Evolutionary conservation across 2,113 vertebrate genomes (phyloP).

Genomic region (Psophia crepitans): DNA sequence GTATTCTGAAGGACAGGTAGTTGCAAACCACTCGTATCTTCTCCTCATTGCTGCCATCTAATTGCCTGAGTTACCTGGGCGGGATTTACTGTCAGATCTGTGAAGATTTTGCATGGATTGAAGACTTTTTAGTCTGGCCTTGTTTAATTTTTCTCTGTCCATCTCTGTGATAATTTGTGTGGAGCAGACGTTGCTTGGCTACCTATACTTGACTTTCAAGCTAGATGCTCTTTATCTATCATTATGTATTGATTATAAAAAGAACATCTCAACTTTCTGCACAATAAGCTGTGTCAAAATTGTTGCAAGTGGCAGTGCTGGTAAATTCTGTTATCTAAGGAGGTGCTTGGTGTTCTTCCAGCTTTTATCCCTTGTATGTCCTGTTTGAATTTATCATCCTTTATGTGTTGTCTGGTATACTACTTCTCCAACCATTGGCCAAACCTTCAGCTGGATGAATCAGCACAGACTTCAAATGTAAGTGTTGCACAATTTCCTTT

Average conservation of each 20-base stretch:
- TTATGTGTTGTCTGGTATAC: neutral
- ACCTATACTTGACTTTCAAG: neutral
- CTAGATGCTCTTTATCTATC: conserved; percentile 4
- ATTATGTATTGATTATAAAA: conserved; percentile 16
- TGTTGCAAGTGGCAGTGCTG: neutral
- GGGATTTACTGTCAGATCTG: neutral
- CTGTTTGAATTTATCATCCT: conserved; percentile 25
- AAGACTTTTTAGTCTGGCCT: neutral
- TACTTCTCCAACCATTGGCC: neutral
- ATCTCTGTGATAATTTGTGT: neutral
- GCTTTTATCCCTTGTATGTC: neutral
- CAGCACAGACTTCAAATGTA: neutral
- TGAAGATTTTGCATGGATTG: neutral
- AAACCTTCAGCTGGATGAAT: neutral
- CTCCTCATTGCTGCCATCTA: neutral
- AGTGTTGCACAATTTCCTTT: neutral
- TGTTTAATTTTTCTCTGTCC: neutral
- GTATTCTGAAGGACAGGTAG: neutral
- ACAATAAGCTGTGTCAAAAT: neutral
- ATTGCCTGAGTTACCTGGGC: neutral
- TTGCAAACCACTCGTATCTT: neutral
- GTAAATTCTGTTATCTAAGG: neutral
- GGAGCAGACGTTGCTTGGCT: neutral
- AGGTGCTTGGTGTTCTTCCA: conserved; percentile 12
- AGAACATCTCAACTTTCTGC: neutral